Base-by-base conservation (phyloP, 1,140 invertebrate genomes). In the Pachypsylla venusta region DNA sequence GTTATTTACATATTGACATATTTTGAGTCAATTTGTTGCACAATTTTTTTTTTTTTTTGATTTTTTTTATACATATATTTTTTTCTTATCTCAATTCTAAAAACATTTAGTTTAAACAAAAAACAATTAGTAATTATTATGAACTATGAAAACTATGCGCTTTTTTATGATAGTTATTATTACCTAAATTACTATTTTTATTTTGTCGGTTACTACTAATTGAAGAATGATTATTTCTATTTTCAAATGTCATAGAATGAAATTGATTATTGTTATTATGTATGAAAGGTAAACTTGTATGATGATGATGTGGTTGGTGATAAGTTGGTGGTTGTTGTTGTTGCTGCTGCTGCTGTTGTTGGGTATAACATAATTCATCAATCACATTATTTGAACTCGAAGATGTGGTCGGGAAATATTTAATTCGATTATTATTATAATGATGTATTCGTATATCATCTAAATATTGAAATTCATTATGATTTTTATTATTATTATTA, bases 111-210 rank as follows among this genome's bases (percentile, higher is more conserved):
- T n/a, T n/a, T n/a, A n/a, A n/a, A n/a, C n/a, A n/a, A n/a, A n/a
- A n/a, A n/a, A n/a, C n/a, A n/a, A n/a, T n/a, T n/a, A n/a, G n/a
- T n/a, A n/a, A n/a, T n/a, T n/a, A n/a, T 48, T 48, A 48, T 48
- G 42, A 19, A 19, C 42, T 48, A n/a, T 48, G 42, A 48, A 48
- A 48, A 19, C 42, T 48, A 48, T 48, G 42, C 7, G 42, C 42
- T 19, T 48, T 48, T 22, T 19, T 48, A 22, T 48, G 42, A 22
- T 48, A 48, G 42, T 48, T 48, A 48, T 19, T 48, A 3, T 3
- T 3, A 22, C 42, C 42, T 19, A 35, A 22, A 22, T 48, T 48
- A 19, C 22, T 48, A 22, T 48, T 48, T 16, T 48, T 48, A 22
- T 48, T 48, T 3, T 48, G 4, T 22, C 22, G 42, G 5, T 22